phyloP scores from a whole-genome alignment of 2,888 invertebrate genomes.

The Julus scanicus region DNA sequence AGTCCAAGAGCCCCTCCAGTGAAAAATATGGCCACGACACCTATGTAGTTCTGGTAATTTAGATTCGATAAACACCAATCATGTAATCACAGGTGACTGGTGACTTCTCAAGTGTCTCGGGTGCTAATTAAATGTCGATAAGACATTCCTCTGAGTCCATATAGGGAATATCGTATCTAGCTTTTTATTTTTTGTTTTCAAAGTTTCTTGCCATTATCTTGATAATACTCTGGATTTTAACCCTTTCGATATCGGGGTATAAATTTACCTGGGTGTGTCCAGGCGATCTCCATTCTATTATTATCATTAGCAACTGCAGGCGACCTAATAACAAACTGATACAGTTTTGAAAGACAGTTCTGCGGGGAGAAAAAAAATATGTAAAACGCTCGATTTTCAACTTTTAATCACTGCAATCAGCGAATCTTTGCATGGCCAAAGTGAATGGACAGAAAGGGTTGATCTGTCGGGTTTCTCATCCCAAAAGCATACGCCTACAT shows the following conservation, averaged over 20 bases:
- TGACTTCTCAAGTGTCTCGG: background rate
- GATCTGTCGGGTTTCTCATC: background rate
- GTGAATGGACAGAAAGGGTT: background rate
- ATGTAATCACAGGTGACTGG: background rate
- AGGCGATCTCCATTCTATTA: background rate
- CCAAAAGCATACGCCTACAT: background rate
- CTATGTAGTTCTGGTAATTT: background rate
- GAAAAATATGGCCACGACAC: background rate
- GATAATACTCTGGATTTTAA: background rate
- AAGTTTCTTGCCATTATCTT: background rate
- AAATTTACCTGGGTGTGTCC: background rate
- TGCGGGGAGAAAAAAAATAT: background rate
- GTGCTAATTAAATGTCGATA: background rate
- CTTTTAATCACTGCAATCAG: constrained; percentile 13
- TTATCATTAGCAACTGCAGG: background rate
- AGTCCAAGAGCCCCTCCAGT: background rate
- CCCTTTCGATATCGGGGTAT: background rate
- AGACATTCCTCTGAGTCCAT: background rate
- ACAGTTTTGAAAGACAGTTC: constrained; percentile 13
- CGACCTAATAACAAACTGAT: constrained; percentile 42
- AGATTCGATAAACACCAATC: background rate
- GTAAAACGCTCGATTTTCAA: constrained; percentile 13
- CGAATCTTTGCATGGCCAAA: constrained; percentile 4
- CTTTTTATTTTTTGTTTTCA: background rate
- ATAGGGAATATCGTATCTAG: background rate